Base-by-base conservation (phyloP, 2,113 vertebrate species). In the Calypte anna region DNA sequence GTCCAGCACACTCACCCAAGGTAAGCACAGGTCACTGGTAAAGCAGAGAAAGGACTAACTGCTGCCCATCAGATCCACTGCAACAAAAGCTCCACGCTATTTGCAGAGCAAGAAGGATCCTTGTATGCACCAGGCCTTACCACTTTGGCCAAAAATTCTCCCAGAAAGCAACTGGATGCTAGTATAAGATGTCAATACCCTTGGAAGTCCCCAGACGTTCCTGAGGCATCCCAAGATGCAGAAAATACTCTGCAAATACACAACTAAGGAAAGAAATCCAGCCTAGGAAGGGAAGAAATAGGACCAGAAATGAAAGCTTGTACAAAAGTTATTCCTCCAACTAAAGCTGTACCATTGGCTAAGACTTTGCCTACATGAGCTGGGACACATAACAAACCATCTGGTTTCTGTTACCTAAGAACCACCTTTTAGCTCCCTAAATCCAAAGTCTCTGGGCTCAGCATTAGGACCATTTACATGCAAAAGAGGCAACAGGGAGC, bases 1-100 rank as follows among this genome's bases (percentile, higher is more conserved):
- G 2, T 5, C 23, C 36, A 27, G 6, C 1, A 0, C 8, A 14
- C 46, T 62, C 31, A 43, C 7, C 36, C 15, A 76, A 3, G 0
- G 3, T 17, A 14, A 72, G 23, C 19, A 40, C n/a, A 31, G 16
- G 11, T 53, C 48, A 54, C 25, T 48, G 7, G 4, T 6, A 19
- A 53, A 31, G 28, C 1, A 7, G 13, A 58, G 21, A 23, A 36
- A 72, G 16, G 46, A 48, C 9, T 54, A 31, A 75, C 5, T 64
- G 50, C 23, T 36, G 62, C 5, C 36, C 7, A 15, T 24, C 43
- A 17, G 8, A 20, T 1, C 19, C 9, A 24, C 40, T 93, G 30
- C 67, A 51, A 55, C 69, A 78, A 12, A 27, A n/a, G 28, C 27
- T 74, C 77, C 51, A 74, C 8, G 7, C 24, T n/a, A 27, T 3